phyloP scores from a whole-genome alignment of 2,113 vertebrate species.

The Acanthochromis polyacanthus region DNA sequence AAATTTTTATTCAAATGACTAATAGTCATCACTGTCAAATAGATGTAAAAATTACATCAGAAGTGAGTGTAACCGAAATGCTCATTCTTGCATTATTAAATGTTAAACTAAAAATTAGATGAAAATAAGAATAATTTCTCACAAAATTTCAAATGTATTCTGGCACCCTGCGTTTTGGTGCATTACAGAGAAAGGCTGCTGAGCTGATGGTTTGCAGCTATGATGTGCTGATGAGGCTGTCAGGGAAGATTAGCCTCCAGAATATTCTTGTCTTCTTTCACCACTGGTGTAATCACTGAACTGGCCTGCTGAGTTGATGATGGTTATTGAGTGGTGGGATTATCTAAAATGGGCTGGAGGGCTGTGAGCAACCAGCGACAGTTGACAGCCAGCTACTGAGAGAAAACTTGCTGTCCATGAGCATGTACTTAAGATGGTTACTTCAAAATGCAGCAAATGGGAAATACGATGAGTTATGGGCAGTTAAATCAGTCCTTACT shows the following conservation, averaged over 20 bases:
- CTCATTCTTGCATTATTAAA: neutral
- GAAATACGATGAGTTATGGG: slow-evolving; percentile 15
- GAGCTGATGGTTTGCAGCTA: slow-evolving; percentile 6
- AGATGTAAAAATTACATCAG: too few relatives aligned
- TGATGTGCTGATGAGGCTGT: slow-evolving; percentile 53
- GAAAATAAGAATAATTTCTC: neutral
- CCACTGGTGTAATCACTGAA: slow-evolving; percentile 59
- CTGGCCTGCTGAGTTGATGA: slow-evolving; percentile 48
- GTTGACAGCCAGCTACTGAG: slow-evolving; percentile 36
- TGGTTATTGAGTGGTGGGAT: slow-evolving; percentile 66
- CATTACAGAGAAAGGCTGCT: neutral
- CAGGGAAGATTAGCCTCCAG: slow-evolving; percentile 44
- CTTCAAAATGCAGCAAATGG: slow-evolving; percentile 21
- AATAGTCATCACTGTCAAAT: too few relatives aligned
- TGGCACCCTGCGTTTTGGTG: neutral
- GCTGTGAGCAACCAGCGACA: slow-evolving; percentile 31
- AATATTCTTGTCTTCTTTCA: slow-evolving; percentile 51
- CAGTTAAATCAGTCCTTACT: slow-evolving; percentile 6
- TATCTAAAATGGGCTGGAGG: slow-evolving; percentile 57
- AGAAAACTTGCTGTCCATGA: slow-evolving; percentile 6
- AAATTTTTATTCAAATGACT: too few relatives aligned
- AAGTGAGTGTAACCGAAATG: neutral
- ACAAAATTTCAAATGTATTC: neutral
- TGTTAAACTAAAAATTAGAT: neutral
- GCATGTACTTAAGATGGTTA: slow-evolving; percentile 32